Evolutionary conservation across 2,888 invertebrate genomes (phyloP), one percentile per base, ranked within the genome.

Genomic region (Scelioninae gen. 1): DNA sequence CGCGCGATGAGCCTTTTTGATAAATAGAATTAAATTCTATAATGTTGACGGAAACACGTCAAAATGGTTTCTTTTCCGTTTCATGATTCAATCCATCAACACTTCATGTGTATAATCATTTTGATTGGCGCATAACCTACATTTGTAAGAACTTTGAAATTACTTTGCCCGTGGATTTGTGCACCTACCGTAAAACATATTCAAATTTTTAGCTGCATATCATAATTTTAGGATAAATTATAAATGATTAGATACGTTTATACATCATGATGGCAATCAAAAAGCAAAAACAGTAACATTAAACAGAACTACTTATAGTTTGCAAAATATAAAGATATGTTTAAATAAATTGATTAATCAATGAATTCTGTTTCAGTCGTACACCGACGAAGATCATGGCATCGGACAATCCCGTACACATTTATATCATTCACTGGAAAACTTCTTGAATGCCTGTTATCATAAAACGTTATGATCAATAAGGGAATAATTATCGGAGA

Each of bases 301-400:
- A n/a, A n/a, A n/a, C n/a, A n/a, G n/a, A n/a, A 23, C 4, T 23
- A 23, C 1, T 23, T 23, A 4, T 23, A 1, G 23, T 23, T 23
- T 23, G 4, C 23, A 23, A 23, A 23, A 23, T 23, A 23, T 23
- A 23, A 4, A 23, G n/a, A n/a, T n/a, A n/a, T n/a, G n/a, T n/a
- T n/a, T n/a, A n/a, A n/a, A n/a, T n/a, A n/a, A n/a, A n/a, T n/a
- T 23, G 23, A 23, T 23, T 23, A 23, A 23, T 23, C 4, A 23
- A 23, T 23, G 2, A 47, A 34, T 85, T 87, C 84, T 89, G 86
- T 93, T 93, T 76, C 94, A 98, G 98, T 96, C 96, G 84, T 99
- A 99, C 92, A 96, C 98, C 0, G 98, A 98, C 91, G 98, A 98
- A 93, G 97, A 97, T 89, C 98, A 98, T 90, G 95, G 96, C n/a